Evolutionary conservation across 2,888 invertebrate genomes (phyloP).

Genomic region (Busseola fusca): DNA sequence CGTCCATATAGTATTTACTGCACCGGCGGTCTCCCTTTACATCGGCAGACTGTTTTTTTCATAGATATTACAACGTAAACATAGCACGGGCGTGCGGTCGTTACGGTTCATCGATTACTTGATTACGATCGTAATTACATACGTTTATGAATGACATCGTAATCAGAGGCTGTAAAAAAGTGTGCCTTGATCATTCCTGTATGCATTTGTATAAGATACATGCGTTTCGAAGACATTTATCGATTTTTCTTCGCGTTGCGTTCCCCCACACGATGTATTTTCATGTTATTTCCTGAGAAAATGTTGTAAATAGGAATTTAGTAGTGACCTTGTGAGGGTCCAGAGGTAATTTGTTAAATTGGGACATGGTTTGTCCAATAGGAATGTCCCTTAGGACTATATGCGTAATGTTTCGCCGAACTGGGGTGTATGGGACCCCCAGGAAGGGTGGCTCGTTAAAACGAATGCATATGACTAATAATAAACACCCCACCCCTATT

Average conservation of each 20-base stretch:
- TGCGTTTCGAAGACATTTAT: constrained; percentile 51
- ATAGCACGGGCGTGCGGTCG: constrained; percentile 71
- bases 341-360: constrained; percentile 66
- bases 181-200: constrained; percentile 54
- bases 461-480: constrained; percentile 63
- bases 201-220: constrained; percentile 49
- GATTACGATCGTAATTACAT: constrained; percentile 77
- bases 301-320: constrained; percentile 49
- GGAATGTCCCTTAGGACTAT: constrained; percentile 54
- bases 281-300: constrained; percentile 54
- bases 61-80: constrained; percentile 81
- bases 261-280: constrained; percentile 60
- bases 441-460: constrained; percentile 65
- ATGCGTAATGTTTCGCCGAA: constrained; percentile 71
- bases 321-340: constrained; percentile 67
- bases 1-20: constrained; percentile 76
- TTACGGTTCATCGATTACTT: constrained; percentile 83
- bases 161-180: constrained; percentile 68
- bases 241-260: constrained; percentile 63
- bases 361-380: constrained; percentile 62
- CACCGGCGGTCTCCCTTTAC: constrained; percentile 72
- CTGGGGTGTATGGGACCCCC: constrained; percentile 74
- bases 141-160: constrained; percentile 84
- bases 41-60: constrained; percentile 70
- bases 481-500: constrained; percentile 53